These are phyloP conservation scores for Sander vitreus DNA, from an alignment of 2,113 vertebrate species.

Conservation along the genomic window DNA sequence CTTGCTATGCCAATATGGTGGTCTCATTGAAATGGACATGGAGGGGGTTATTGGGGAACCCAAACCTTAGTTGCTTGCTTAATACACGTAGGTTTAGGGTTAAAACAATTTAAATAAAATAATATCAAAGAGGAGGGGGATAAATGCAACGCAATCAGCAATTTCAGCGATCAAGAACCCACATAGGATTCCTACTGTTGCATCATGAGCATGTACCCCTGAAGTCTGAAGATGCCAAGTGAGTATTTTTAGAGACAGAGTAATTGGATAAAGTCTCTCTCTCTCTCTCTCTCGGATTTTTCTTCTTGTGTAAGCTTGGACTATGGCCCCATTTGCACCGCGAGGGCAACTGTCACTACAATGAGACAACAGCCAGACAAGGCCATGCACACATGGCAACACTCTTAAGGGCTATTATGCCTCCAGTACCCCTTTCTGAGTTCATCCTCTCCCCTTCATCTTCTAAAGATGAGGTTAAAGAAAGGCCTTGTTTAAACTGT, in stretches of 20 bases:
- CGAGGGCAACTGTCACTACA: constrained; percentile 75
- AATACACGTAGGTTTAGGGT: neutral
- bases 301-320: constrained; percentile 46
- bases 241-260: constrained; percentile 30
- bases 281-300: constrained; percentile 38
- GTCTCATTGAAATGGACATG: no score
- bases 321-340: constrained; percentile 54
- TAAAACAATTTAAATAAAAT: neutral
- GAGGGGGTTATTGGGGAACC: no score
- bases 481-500: constrained; percentile 59
- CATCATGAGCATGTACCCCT: constrained; percentile 10
- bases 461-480: constrained; percentile 66
- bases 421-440: constrained; percentile 57
- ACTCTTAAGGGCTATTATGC: constrained; percentile 74
- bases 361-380: constrained; percentile 69
- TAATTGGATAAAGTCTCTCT: constrained; percentile 29
- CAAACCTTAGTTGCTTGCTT: neutral
- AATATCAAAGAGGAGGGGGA: neutral
- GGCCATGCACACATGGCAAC: constrained; percentile 79
- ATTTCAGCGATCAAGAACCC: neutral
- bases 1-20: no score
- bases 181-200: neutral
- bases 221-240: constrained; percentile 18
- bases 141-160: neutral
- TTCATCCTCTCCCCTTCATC: constrained; percentile 76